A percentile compares a stretch with the other conserved stretches of the same genome.
Conservation (phyloP, 2,113 vertebrate species). For the Thunnus maccoyii region DNA sequence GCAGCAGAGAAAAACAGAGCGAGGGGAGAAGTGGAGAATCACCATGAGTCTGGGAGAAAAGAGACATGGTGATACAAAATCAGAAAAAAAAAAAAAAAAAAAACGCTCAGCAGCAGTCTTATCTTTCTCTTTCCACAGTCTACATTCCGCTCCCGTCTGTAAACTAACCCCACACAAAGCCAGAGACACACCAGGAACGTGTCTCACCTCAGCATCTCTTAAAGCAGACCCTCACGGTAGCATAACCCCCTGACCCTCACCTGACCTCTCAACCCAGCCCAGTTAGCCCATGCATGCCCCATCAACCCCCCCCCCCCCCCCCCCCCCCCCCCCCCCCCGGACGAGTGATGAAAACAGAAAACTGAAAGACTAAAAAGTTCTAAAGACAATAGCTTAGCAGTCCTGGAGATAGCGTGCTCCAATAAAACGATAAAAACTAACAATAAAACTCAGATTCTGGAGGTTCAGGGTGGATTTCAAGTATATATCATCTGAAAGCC, state of each 20-base stretch:
- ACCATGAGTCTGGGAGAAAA: constrained; percentile 1
- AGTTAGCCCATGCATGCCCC: constrained; percentile 6
- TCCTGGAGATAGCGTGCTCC: neutral
- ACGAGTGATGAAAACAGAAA: constrained; percentile 31
- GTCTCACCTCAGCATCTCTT: constrained; percentile 23
- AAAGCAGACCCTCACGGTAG: constrained; percentile 53
- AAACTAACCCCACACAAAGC: constrained; percentile 23
- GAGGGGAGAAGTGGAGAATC: constrained; percentile 17
- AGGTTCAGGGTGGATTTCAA: constrained; percentile 26
- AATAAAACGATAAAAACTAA: constrained; percentile 32
- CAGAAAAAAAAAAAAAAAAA: neutral
- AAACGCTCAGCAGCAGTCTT: neutral
- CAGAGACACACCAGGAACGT: constrained; percentile 32
- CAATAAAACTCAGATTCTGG: constrained; percentile 38
- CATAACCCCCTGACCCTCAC: constrained; percentile 52
- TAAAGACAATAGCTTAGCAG: constrained; percentile 31
- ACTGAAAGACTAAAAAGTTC: constrained; percentile 1
- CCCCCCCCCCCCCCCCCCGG: too few relatives aligned
- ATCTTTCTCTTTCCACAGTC: neutral
- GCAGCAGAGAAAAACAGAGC: constrained; percentile 40
- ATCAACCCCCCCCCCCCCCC: neutral
- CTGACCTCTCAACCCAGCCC: constrained; percentile 33
- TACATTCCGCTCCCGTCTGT: neutral
- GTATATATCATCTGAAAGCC: constrained; percentile 9
- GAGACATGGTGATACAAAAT: neutral